Evolutionary conservation across 2,797 vertebrate species (phyloP), one percentile per base, ranked within the genome.

Genomic region (Cetoscarus ocellatus): DNA sequence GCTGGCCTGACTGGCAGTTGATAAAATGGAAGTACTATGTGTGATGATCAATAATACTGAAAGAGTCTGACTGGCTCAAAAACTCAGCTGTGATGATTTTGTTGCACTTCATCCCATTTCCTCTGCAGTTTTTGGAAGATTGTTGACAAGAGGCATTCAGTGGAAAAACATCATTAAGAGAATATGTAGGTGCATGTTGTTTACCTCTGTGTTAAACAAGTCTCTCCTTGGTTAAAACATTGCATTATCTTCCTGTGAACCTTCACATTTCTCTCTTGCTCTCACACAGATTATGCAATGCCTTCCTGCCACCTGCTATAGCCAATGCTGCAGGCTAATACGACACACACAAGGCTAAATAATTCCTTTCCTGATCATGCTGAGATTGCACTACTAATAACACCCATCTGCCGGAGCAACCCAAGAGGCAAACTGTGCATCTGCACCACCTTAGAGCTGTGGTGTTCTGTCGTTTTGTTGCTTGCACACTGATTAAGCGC

Each of bases 221-320:
- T 53, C 13, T 5, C 57, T 62, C 3, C 40, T 42, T 43, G 15
- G 42, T 68, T 50, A 35, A 12, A 35, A 44, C 19, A 51, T 58
- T 5, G 0, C 40, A 55, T 51, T 54, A 60, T 42, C 49, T 73
- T 11, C 45, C 43, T 6, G 38, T 73, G 61, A 75, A 72, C 54
- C 64, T 68, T 70, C 70, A 64, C 59, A 58, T 72, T 55, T 74
- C 58, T 62, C 63, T 71, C 67, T 47, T 7, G 1, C 63, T 7
- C 60, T 66, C 18, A 3, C 70, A 72, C 60, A 6, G 49, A 39
- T 88, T 74, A 77, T 61, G 67, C 61, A 79, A 79, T 67, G 8
- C 57, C 49, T 63, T 52, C 69, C 15, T 17, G 58, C 84, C 77
- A 84, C 78, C 81, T 84, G 78, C 83, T 72, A 62, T 70, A 65